These are phyloP conservation scores for Leucophenga varia DNA, from an alignment of 1,140 invertebrate genomes.

Conservation along the genomic window DNA sequence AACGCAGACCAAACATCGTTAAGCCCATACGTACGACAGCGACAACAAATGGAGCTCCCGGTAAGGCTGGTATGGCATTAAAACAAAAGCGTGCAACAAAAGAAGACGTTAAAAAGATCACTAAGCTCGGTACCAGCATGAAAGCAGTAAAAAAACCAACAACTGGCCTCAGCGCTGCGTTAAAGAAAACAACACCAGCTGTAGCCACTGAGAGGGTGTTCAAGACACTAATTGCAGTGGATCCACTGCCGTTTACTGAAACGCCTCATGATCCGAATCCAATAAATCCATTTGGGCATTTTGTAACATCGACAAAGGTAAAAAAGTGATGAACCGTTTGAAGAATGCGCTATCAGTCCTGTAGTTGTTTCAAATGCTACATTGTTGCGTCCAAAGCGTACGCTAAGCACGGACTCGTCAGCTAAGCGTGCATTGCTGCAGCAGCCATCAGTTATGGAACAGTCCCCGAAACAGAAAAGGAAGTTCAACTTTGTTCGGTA, in stretches of 20 bases:
- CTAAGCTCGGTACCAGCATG: too few species aligned
- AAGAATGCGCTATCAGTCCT: conserved; percentile 22
- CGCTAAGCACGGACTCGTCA: not conserved
- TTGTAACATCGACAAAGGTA: conserved; percentile 32
- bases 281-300: conserved; percentile 26
- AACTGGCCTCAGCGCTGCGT: too few species aligned
- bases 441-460: not conserved
- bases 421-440: conserved; percentile 26
- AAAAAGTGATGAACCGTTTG: conserved; percentile 6
- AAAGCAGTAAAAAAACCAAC: too few species aligned
- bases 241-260: conserved; percentile 3
- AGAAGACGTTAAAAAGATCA: too few species aligned
- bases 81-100: too few species aligned
- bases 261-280: conserved; percentile 28
- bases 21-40: too few species aligned
- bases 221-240: too few species aligned
- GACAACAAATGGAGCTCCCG: too few species aligned
- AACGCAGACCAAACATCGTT: too few species aligned
- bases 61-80: too few species aligned
- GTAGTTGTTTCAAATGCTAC: conserved; percentile 1
- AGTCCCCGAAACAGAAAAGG: not conserved
- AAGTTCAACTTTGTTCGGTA: conserved; percentile 36
- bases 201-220: too few species aligned
- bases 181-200: too few species aligned
- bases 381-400: not conserved